phyloP scores from a whole-genome alignment of 35 echinoderm and acorn worm species.

The Ophiothrix spiculata region DNA sequence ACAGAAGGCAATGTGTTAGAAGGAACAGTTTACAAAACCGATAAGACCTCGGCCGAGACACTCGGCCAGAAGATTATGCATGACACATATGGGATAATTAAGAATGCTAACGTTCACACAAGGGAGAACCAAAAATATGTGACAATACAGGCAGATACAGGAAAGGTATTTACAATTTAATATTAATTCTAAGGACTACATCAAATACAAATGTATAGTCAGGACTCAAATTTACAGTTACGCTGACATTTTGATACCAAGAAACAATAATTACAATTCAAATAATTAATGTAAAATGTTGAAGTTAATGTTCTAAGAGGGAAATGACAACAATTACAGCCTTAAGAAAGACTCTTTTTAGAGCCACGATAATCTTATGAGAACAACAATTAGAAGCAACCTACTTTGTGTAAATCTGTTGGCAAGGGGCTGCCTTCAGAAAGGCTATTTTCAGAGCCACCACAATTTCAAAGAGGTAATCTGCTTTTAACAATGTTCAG shows the following conservation, averaged over 20 bases:
- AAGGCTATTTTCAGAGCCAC: no score
- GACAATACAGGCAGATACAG: background rate
- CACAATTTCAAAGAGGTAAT: no score
- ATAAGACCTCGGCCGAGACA: background rate
- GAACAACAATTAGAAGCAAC: no score
- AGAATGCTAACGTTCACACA: background rate
- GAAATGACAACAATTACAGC: no score
- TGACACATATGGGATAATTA: background rate
- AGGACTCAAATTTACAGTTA: background rate
- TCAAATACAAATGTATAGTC: background rate
- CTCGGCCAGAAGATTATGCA: background rate
- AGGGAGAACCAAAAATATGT: background rate
- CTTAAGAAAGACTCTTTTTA: no score
- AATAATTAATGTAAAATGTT: background rate
- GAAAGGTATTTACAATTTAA: background rate
- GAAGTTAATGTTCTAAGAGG: no score
- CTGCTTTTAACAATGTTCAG: background rate
- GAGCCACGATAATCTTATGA: no score
- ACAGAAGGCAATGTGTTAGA: background rate
- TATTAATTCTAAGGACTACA: background rate
- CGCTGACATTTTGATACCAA: background rate
- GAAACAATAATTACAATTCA: background rate
- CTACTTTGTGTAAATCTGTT: no score
- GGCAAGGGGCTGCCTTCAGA: no score
- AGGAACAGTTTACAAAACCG: background rate